Evolutionary conservation across 1,140 invertebrate species (phyloP).

Genomic region (Myzus persicae): DNA sequence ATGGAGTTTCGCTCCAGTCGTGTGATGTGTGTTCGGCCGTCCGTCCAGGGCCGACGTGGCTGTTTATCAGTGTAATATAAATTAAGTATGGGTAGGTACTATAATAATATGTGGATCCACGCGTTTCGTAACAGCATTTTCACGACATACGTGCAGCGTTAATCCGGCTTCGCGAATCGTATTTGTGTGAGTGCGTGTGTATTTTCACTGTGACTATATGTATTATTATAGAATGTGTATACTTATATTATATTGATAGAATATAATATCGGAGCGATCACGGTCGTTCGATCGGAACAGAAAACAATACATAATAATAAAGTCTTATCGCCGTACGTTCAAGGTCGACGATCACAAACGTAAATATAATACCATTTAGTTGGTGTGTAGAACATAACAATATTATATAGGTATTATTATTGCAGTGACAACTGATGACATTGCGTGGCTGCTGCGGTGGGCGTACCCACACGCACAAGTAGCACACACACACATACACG

Average conservation of each 20-base stretch:
- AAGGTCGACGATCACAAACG: neutral
- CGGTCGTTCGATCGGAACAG: constrained; percentile 35
- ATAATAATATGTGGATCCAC: too few relatives aligned
- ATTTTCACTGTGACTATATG: neutral
- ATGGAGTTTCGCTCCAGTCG: neutral
- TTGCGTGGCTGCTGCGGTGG: neutral
- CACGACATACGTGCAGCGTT: neutral
- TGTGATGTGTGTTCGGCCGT: neutral
- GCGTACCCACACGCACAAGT: neutral
- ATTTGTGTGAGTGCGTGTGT: neutral
- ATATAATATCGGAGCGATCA: constrained; percentile 17
- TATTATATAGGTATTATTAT: neutral
- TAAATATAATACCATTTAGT: neutral
- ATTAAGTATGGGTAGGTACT: neutral
- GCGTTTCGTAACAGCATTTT: constrained; percentile 20
- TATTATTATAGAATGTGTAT: neutral
- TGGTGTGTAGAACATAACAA: neutral
- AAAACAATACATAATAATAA: constrained; percentile 33
- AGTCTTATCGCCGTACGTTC: neutral
- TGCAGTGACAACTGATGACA: neutral
- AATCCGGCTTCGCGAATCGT: constrained; percentile 28
- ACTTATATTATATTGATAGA: neutral
- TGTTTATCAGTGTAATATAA: neutral
- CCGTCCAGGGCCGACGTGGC: neutral
- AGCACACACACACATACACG: neutral